A percentile compares a stretch with the other conserved stretches of the same genome.
phyloP scores from a whole-genome alignment of 1,140 invertebrate species.

The Drosophila punjabiensis region DNA sequence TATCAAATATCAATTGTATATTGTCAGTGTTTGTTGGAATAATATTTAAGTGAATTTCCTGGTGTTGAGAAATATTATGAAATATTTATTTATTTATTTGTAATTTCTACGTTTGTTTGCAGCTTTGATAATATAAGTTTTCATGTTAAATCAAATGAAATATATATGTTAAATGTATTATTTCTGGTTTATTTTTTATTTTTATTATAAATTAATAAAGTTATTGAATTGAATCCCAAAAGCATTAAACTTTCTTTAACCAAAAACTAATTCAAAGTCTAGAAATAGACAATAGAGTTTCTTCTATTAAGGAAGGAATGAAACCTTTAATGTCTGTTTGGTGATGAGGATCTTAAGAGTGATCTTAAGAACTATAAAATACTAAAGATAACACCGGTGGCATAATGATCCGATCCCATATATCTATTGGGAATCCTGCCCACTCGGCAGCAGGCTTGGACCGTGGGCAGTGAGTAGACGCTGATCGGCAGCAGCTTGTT shows the following conservation, averaged over 20 bases:
- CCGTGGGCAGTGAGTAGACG: constrained; percentile 88
- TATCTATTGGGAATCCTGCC: constrained; percentile 90
- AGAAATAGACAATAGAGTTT: no score
- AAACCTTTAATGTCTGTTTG: no score
- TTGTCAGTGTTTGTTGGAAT: constrained; percentile 14
- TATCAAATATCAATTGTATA: constrained; percentile 55
- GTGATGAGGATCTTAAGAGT: no score
- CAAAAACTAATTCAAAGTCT: no score
- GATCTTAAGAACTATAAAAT: constrained; percentile 52
- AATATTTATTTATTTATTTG: neutral
- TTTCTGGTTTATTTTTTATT: neutral
- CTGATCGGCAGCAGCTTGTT: constrained; percentile 66
- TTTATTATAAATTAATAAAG: neutral
- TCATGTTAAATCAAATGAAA: neutral
- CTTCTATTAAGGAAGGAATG: no score
- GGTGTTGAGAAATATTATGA: neutral
- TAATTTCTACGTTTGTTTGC: neutral
- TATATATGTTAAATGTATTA: neutral
- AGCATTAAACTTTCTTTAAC: neutral
- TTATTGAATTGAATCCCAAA: neutral
- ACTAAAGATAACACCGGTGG: constrained; percentile 86
- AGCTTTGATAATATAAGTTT: no score
- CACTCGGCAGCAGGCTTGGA: constrained; percentile 86
- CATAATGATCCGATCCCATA: constrained; percentile 92
- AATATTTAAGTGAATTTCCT: neutral